A percentile compares a stretch with the other conserved stretches of the same genome.
Conservation (phyloP, 2,797 vertebrate genomes). For the Lutjanus argentimaculatus region DNA sequence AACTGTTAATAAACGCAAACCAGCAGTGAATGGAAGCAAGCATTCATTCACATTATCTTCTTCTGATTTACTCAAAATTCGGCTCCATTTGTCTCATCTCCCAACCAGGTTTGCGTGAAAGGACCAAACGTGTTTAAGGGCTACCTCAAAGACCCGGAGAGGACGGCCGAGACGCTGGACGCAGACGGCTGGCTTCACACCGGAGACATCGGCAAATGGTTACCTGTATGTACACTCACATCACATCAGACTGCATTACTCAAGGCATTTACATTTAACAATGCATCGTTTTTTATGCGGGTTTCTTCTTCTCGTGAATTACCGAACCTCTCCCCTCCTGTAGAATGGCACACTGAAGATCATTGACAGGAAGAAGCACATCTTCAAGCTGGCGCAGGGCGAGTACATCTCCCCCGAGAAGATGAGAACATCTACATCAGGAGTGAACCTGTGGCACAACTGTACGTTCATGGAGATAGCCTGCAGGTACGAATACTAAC, state of each 20-base stretch:
- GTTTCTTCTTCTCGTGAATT: neutral
- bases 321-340: slow-evolving; percentile 18
- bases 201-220: slow-evolving; percentile 97
- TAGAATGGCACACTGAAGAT: slow-evolving; percentile 97
- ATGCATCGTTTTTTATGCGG: neutral
- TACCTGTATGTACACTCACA: slow-evolving; percentile 85
- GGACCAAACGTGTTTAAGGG: slow-evolving; percentile 98
- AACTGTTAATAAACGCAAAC: no score
- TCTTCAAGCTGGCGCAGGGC: slow-evolving; percentile 98
- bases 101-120: slow-evolving; percentile 94
- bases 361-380: slow-evolving; percentile 98
- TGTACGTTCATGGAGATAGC: slow-evolving; percentile 97
- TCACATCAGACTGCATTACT: neutral
- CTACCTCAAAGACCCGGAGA: slow-evolving; percentile 95
- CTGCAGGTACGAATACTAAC: slow-evolving; percentile 88
- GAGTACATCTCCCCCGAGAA: slow-evolving; percentile 99
- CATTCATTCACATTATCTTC: no score
- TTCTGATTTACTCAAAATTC: no score
- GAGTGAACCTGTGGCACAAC: slow-evolving; percentile 94
- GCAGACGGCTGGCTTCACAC: slow-evolving; percentile 96
- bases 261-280: neutral
- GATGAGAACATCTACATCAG: slow-evolving; percentile 99
- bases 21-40: no score
- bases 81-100: neutral
- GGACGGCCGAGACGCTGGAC: slow-evolving; percentile 93